Evolutionary conservation across 2,113 vertebrate genomes (phyloP).

Genomic region (Larimichthys polyactis): DNA sequence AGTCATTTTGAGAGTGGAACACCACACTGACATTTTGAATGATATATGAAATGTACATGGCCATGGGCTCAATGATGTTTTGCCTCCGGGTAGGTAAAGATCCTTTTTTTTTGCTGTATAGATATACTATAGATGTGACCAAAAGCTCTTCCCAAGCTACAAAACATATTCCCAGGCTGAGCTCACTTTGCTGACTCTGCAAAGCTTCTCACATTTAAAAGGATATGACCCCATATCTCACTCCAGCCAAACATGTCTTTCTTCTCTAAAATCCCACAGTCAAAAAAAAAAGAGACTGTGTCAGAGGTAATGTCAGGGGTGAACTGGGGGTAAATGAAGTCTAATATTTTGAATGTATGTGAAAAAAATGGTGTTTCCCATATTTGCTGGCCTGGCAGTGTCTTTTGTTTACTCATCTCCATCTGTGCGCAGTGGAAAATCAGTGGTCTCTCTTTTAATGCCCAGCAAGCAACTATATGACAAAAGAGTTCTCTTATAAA

Average conservation of each 20-base stretch:
- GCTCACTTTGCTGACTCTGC: conserved; percentile 33
- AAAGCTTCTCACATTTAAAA: conserved; percentile 32
- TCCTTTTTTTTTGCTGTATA: not conserved
- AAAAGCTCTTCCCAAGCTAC: not conserved
- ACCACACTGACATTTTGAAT: not conserved
- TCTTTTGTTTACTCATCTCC: conserved; percentile 44
- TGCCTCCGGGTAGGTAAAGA: not conserved
- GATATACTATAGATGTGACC: conserved; percentile 15
- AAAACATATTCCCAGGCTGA: conserved; percentile 15
- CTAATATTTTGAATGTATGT: not conserved
- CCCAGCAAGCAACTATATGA: conserved; percentile 15
- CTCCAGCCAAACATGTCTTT: conserved; percentile 19
- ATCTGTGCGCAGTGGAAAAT: conserved; percentile 38
- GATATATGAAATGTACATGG: not conserved
- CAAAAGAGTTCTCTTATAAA: conserved; percentile 13
- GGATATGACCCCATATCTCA: conserved; percentile 38
- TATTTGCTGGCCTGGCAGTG: conserved; percentile 2
- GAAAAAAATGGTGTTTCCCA: conserved; percentile 5
- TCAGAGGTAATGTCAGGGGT: conserved; percentile 4
- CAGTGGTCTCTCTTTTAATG: conserved; percentile 34
- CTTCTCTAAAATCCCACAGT: conserved; percentile 22
- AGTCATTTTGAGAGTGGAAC: not conserved
- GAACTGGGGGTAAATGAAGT: not conserved
- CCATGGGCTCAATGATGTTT: not conserved
- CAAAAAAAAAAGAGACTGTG: not conserved